Evolutionary conservation across 35 echinoderm and acorn worm species (phyloP).

Genomic region (Lytechinus pictus): DNA sequence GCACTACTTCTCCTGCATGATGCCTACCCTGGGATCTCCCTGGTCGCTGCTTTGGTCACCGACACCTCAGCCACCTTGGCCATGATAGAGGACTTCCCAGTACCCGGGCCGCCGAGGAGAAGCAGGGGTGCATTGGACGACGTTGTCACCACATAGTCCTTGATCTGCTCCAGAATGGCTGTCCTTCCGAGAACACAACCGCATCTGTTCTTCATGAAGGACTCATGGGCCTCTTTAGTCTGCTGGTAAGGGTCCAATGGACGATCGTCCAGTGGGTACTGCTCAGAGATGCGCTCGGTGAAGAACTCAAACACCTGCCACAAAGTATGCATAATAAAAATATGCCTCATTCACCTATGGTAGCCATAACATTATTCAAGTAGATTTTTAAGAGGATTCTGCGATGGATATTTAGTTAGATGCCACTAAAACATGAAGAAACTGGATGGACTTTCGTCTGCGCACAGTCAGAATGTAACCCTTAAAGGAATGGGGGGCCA

Average conservation of each 20-base stretch:
- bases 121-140: slow-evolving; percentile 50
- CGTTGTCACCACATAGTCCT: slow-evolving; percentile 66
- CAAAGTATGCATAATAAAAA: neutral
- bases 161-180: slow-evolving; percentile 81
- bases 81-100: slow-evolving; percentile 89
- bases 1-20: neutral
- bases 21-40: slow-evolving; percentile 81
- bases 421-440: too few species aligned
- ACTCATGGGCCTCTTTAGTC: slow-evolving; percentile 87
- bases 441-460: too few species aligned
- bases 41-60: slow-evolving; percentile 54
- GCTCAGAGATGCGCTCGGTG: slow-evolving; percentile 75
- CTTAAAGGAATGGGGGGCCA: too few species aligned
- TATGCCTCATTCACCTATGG: too few species aligned
- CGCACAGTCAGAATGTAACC: too few species aligned
- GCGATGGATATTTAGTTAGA: too few species aligned
- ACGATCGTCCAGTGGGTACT: slow-evolving; percentile 79
- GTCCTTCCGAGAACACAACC: slow-evolving; percentile 80
- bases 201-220: slow-evolving; percentile 97
- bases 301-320: slow-evolving; percentile 80
- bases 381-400: too few species aligned
- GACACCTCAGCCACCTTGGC: slow-evolving; percentile 76
- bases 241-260: slow-evolving; percentile 83
- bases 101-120: slow-evolving; percentile 74
- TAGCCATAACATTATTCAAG: too few species aligned